phyloP scores from a whole-genome alignment of 2,113 vertebrate species.

The Oryzias curvinotus region DNA sequence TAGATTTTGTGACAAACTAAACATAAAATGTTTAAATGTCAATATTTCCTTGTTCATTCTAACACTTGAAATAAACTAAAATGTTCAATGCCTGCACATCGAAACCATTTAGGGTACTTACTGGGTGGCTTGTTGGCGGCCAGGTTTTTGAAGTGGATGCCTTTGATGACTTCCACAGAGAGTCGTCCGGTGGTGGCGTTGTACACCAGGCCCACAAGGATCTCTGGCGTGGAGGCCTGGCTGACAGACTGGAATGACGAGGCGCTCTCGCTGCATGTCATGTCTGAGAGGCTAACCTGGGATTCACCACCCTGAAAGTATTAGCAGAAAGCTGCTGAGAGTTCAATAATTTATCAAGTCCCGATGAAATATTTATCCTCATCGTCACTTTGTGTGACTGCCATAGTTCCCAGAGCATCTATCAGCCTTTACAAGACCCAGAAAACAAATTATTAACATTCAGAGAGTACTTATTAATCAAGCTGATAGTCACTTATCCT shows the following conservation, averaged over 20 bases:
- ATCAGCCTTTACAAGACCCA: not conserved
- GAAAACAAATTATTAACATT: not conserved
- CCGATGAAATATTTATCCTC: conserved; percentile 2
- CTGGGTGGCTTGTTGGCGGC: conserved; percentile 97
- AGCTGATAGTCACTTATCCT: too few relatives aligned
- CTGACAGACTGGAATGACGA: conserved; percentile 93
- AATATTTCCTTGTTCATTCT: not conserved
- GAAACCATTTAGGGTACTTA: conserved; percentile 80
- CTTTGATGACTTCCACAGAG: conserved; percentile 98
- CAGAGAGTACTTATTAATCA: not conserved
- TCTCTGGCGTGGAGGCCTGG: conserved; percentile 90
- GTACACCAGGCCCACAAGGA: conserved; percentile 94
- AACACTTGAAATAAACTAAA: not conserved
- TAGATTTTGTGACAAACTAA: too few relatives aligned
- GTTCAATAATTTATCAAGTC: not conserved
- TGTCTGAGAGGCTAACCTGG: conserved; percentile 91
- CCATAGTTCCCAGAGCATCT: not conserved
- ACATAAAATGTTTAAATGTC: not conserved
- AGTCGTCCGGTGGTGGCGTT: conserved; percentile 97
- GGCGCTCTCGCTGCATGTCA: conserved; percentile 91
- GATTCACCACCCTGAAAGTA: conserved; percentile 88
- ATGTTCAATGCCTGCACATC: not conserved
- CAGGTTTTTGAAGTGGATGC: conserved; percentile 98
- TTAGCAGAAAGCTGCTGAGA: not conserved
- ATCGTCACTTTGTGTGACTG: not conserved